phyloP scores from a whole-genome alignment of 2,113 vertebrate genomes.

The Etia nguti region DNA sequence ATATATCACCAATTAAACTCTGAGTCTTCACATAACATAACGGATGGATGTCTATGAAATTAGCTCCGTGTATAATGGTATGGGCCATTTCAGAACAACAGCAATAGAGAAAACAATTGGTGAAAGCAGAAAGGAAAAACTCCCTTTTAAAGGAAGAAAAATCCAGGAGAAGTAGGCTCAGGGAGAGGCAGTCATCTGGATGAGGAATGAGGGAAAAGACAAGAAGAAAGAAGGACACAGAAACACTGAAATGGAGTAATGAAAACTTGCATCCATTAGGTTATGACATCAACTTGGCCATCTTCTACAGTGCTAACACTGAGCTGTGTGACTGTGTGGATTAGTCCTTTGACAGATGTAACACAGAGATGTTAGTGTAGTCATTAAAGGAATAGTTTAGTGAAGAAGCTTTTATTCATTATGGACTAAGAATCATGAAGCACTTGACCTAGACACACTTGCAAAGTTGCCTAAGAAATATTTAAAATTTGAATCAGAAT shows the following conservation, averaged over 20 bases:
- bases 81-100: background rate
- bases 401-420: conserved; percentile 26
- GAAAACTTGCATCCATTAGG: background rate
- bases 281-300: background rate
- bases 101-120: fast-evolving
- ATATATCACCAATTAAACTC: background rate
- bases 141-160: background rate
- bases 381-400: conserved; percentile 5
- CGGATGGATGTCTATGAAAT: background rate
- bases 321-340: conserved; percentile 2
- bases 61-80: background rate
- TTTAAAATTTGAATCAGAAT: background rate
- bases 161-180: background rate
- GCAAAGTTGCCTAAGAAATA: background rate
- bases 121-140: background rate
- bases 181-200: background rate
- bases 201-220: background rate
- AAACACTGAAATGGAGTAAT: background rate
- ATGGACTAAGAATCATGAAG: background rate
- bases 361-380: conserved; percentile 10
- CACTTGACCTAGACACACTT: background rate
- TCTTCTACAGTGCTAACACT: background rate
- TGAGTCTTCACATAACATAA: background rate
- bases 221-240: background rate
- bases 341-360: conserved; percentile 5